Percentiles rank a stretch among this genome's conserved stretches.
Conservation (phyloP, 2,888 invertebrate species). For the Eilema sororculum region DNA sequence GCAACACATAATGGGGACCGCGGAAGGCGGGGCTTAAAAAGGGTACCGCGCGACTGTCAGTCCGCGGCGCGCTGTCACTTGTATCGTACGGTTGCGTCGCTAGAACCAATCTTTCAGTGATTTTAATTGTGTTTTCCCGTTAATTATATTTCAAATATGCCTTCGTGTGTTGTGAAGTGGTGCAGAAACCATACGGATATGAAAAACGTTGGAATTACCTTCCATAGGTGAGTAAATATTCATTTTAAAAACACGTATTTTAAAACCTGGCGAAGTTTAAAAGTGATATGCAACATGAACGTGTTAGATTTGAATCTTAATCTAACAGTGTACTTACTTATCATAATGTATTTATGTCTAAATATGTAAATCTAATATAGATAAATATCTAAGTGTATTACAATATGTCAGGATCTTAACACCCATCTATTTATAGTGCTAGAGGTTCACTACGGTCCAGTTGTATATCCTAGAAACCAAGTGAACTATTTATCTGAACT, state of each 20-base stretch:
- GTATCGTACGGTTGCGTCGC: constrained; percentile 1
- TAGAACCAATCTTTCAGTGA: background rate
- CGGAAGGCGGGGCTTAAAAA: background rate
- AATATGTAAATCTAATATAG: too few species aligned
- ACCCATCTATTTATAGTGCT: too few species aligned
- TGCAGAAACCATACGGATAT: constrained; percentile 9
- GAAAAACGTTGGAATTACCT: constrained; percentile 6
- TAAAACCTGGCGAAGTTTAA: background rate
- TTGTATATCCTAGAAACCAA: too few species aligned
- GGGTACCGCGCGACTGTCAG: background rate
- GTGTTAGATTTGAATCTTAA: too few species aligned
- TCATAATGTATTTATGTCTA: too few species aligned
- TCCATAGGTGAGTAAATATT: constrained; percentile 5
- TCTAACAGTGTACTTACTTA: too few species aligned
- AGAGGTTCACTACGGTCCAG: too few species aligned
- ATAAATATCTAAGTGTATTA: too few species aligned
- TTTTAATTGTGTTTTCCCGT: constrained; percentile 8
- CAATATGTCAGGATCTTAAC: too few species aligned
- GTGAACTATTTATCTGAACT: too few species aligned
- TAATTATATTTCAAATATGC: background rate
- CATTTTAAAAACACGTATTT: background rate
- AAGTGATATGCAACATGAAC: background rate
- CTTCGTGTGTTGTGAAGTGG: constrained; percentile 9
- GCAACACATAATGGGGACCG: background rate
- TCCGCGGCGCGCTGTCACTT: background rate